Evolutionary conservation across 2,888 invertebrate genomes (phyloP).

Genomic region (Cephus sareptanus): DNA sequence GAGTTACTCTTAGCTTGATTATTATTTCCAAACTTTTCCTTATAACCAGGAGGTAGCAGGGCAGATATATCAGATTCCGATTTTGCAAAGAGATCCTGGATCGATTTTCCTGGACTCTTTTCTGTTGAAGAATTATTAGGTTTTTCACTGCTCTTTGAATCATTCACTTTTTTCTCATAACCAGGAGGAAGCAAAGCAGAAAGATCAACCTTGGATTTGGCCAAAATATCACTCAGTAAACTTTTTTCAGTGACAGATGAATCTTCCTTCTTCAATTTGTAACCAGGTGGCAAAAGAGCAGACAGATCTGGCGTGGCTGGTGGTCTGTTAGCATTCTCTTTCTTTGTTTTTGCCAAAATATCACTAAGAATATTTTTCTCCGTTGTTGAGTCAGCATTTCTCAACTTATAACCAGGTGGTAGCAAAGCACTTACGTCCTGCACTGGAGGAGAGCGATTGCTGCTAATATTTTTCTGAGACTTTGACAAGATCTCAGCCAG

Average conservation of each 20-base stretch:
- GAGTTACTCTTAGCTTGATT: constrained; percentile 17
- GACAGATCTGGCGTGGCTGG: constrained; percentile 66
- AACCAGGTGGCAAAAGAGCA: constrained; percentile 76
- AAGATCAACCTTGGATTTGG: constrained; percentile 66
- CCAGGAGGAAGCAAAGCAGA: constrained; percentile 74
- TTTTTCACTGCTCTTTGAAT: constrained; percentile 56
- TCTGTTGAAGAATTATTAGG: constrained; percentile 48
- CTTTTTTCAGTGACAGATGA: constrained; percentile 58
- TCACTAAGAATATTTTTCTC: constrained; percentile 58
- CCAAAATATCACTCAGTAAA: constrained; percentile 54
- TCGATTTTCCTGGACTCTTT: constrained; percentile 38
- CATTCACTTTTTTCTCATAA: constrained; percentile 61
- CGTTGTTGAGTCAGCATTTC: constrained; percentile 59
- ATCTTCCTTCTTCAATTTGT: constrained; percentile 67
- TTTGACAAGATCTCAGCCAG: constrained; percentile 31
- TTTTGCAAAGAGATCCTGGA: constrained; percentile 58
- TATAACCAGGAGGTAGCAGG: constrained; percentile 71
- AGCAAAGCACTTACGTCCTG: constrained; percentile 73
- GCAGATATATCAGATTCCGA: constrained; percentile 64
- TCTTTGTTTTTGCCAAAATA: constrained; percentile 55
- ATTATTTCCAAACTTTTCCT: constrained; percentile 43
- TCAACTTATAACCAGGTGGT: constrained; percentile 72
- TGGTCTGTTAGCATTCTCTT: neutral
- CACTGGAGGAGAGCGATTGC: constrained; percentile 26
- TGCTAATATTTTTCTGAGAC: constrained; percentile 33